Evolutionary conservation across 2,888 invertebrate genomes (phyloP), one percentile per base, ranked within the genome.

Genomic region (Entomobrya multifasciata): DNA sequence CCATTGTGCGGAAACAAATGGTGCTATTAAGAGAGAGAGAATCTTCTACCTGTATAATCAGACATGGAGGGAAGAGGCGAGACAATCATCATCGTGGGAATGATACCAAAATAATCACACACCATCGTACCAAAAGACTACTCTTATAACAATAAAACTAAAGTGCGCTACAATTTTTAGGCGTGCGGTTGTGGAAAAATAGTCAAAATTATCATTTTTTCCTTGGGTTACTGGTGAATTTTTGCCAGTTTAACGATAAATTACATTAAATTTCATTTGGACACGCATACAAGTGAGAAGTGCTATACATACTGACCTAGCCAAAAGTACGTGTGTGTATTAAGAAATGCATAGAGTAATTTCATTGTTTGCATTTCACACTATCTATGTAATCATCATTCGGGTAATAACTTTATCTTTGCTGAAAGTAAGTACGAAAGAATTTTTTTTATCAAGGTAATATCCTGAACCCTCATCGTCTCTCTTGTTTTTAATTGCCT

Each of bases 51-150:
- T 80, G 80, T 36, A 74, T 67, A 86, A 86, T 86, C 86, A 86
- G 86, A 36, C n/a, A n/a, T n/a, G 86, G 86, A 80, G 80, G 86
- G 86, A 70, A 36, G 36, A 36, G 72, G 86, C 80, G 86, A 86
- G 86, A 86, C 86, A 86, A 80, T 86, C 80, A 86, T 86, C 80
- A 86, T 74, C 86, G 86, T 86, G 86, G 86, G 80, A 86, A 86
- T 86, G 65, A 65, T 67, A 76, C 52, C 74, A 79, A 86, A n/a
- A 74, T 86, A 76, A 81, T 86, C 86, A 86, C 81, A 86, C 81
- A 86, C 67, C 52, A 55, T 44, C 77, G 41, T 57, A n/a, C n/a
- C n/a, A n/a, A n/a, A n/a, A n/a, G n/a, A n/a, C n/a, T n/a, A n/a
- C n/a, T n/a, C n/a, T 57, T 76, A 76, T 76, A 76, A 41, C 36